Evolutionary conservation across 1,140 invertebrate genomes (phyloP).

Genomic region (Drosophila ambigua): DNA sequence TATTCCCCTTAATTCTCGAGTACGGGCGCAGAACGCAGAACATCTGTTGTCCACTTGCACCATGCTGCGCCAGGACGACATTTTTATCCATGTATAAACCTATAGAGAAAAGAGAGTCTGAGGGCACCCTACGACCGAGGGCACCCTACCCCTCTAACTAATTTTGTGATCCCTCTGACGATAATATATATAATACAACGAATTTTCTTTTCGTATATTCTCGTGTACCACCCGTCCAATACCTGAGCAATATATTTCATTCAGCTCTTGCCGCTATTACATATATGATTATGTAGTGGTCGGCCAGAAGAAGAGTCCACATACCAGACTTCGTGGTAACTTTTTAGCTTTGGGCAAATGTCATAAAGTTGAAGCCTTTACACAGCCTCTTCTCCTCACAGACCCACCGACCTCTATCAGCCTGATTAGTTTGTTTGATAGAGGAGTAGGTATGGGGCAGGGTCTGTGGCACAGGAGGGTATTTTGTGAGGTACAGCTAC

Average conservation of each 20-base stretch:
- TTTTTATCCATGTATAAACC: constrained; percentile 28
- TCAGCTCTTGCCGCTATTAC: not conserved
- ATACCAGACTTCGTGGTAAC: constrained; percentile 35
- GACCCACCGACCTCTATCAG: constrained; percentile 34
- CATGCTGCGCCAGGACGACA: constrained; percentile 62
- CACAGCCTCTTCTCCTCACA: not conserved
- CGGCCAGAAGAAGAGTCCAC: not conserved
- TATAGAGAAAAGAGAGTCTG: too few relatives aligned
- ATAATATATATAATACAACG: constrained; percentile 19
- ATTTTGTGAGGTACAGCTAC: constrained; percentile 11
- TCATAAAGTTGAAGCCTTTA: constrained; percentile 52
- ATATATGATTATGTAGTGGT: constrained; percentile 2
- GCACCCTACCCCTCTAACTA: too few relatives aligned
- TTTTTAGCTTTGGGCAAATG: constrained; percentile 38
- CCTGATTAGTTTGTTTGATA: constrained; percentile 59
- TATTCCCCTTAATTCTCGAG: too few relatives aligned
- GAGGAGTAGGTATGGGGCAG: constrained; percentile 10
- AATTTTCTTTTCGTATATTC: constrained; percentile 39
- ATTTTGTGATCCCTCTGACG: too few relatives aligned
- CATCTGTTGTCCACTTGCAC: constrained; percentile 56
- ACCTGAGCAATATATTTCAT: not conserved
- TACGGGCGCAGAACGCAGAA: not conserved
- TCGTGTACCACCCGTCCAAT: too few relatives aligned
- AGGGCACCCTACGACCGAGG: too few relatives aligned
- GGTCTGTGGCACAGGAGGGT: not conserved